phyloP scores from a whole-genome alignment of 2,888 invertebrate species.

The Tachina fera region DNA sequence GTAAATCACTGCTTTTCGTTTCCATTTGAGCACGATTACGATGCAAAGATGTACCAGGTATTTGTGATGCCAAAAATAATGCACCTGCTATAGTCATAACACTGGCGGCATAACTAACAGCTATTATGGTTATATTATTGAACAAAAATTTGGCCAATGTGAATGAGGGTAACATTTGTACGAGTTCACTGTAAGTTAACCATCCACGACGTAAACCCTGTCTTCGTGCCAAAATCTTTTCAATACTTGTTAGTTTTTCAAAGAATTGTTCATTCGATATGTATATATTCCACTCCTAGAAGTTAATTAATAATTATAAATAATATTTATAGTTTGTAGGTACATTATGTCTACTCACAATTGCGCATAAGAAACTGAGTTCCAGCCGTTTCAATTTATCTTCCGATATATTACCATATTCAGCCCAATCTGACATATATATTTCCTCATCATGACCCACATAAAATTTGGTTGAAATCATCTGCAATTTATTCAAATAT shows the following conservation, averaged over 20 bases:
- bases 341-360: conserved; percentile 87
- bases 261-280: conserved; percentile 91
- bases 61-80: conserved; percentile 84
- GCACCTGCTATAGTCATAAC: conserved; percentile 83
- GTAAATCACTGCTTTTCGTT: conserved; percentile 22
- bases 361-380: conserved; percentile 93
- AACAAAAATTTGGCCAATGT: conserved; percentile 80
- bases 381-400: conserved; percentile 92
- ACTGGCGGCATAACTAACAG: conserved; percentile 82
- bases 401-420: conserved; percentile 89
- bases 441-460: conserved; percentile 94
- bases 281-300: conserved; percentile 92
- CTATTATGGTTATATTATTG: conserved; percentile 80
- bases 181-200: conserved; percentile 92
- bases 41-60: conserved; percentile 83
- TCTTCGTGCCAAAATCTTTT: conserved; percentile 88
- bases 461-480: conserved; percentile 98
- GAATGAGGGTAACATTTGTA: conserved; percentile 83
- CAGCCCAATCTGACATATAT: conserved; percentile 96
- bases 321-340: neutral
- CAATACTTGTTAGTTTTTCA: conserved; percentile 87
- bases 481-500: conserved; percentile 84
- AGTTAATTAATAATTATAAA: conserved; percentile 29
- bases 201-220: conserved; percentile 90
- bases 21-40: conserved; percentile 65